Evolutionary conservation across 2,888 invertebrate species (phyloP).

Genomic region (Drosophila bunnanda): DNA sequence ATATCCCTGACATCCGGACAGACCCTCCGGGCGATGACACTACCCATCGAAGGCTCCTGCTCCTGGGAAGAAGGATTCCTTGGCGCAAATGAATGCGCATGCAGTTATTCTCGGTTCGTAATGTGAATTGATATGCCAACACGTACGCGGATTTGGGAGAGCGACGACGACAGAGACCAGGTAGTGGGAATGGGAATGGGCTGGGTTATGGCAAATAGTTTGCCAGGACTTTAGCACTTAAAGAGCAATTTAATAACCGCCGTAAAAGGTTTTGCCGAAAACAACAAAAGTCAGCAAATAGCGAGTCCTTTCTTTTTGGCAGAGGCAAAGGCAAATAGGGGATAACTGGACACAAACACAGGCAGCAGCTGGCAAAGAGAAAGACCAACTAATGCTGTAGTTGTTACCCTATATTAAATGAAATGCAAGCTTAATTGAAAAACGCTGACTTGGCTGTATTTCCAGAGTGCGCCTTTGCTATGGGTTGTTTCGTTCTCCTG

Average conservation of each 20-base stretch:
- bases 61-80: constrained; percentile 40
- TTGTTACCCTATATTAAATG: constrained; percentile 55
- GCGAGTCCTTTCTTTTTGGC: neutral
- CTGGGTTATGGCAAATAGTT: constrained; percentile 24
- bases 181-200: neutral
- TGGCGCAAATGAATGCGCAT: constrained; percentile 49
- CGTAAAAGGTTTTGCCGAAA: constrained; percentile 18
- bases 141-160: constrained; percentile 39
- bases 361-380: constrained; percentile 17
- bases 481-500: constrained; percentile 8
- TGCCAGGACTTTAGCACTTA: constrained; percentile 15
- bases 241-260: constrained; percentile 47
- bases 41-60: neutral
- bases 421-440: constrained; percentile 77
- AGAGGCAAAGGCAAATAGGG: constrained; percentile 29
- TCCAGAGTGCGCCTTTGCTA: neutral
- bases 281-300: constrained; percentile 16
- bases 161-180: neutral
- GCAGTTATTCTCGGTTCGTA: constrained; percentile 46
- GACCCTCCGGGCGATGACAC: constrained; percentile 21
- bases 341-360: constrained; percentile 32
- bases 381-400: constrained; percentile 28
- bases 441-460: constrained; percentile 45
- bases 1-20: constrained; percentile 11
- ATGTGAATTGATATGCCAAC: constrained; percentile 52